A percentile compares a stretch with the other conserved stretches of the same genome.
Conservation (phyloP, 2,888 invertebrate genomes). For the Habroteleia sp. region DNA sequence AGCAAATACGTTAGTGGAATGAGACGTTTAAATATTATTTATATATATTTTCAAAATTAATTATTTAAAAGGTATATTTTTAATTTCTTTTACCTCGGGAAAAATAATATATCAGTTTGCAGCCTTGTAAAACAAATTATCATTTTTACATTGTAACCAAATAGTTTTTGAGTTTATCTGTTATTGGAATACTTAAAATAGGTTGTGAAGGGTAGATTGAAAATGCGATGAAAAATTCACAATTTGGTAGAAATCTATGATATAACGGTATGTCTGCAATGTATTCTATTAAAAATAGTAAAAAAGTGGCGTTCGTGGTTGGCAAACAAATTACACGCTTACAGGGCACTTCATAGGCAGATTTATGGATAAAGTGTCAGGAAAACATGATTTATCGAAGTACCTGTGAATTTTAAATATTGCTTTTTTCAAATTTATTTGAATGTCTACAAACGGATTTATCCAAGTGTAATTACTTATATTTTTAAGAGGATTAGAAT, state of each 20-base stretch:
- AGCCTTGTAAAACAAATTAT: too few species aligned
- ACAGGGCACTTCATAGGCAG: constrained; percentile 48
- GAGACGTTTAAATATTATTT: too few species aligned
- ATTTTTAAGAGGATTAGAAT: constrained; percentile 7
- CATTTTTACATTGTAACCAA: too few species aligned
- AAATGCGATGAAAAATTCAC: constrained; percentile 59
- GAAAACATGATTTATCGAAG: constrained; percentile 53
- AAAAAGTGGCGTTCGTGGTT: constrained; percentile 42
- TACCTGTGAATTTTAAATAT: constrained; percentile 61
- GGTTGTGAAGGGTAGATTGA: constrained; percentile 10
- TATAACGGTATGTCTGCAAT: constrained; percentile 55
- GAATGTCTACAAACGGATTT: constrained; percentile 32
- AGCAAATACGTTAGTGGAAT: too few species aligned
- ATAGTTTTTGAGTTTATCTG: too few species aligned
- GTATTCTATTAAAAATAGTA: constrained; percentile 52
- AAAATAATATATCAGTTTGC: too few species aligned
- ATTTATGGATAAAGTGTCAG: constrained; percentile 60
- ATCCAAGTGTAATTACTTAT: constrained; percentile 15
- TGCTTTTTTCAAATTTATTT: constrained; percentile 40
- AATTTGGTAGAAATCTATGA: constrained; percentile 68
- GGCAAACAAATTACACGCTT: constrained; percentile 59
- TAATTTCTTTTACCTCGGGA: too few species aligned
- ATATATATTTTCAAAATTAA: too few species aligned
- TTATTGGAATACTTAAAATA: neutral
- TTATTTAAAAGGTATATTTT: too few species aligned